Evolutionary conservation across 2,113 vertebrate genomes (phyloP), one percentile per base, ranked within the genome.

Genomic region (Morone saxatilis): DNA sequence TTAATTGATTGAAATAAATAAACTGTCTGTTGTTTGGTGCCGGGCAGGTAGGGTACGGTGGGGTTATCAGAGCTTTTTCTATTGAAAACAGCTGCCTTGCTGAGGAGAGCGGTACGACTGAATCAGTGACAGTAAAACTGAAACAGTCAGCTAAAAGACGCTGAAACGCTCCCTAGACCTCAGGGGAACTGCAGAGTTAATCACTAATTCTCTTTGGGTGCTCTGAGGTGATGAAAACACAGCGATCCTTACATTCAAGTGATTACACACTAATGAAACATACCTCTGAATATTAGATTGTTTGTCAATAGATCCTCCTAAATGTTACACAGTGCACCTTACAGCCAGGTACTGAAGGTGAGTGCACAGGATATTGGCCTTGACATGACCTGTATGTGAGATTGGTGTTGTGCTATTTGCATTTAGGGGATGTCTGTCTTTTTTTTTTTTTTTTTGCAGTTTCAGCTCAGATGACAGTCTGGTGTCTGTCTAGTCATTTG

Each of bases 401-500:
- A 11, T 19, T 13, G 5, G 0, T 43, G 10, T 48, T 51, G 25
- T 69, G 17, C 7, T 47, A 10, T 71, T 63, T 41, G 6, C 68
- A 36, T 31, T 71, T 38, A 6, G 40, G 12, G 40, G 17, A n/a
- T 25, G 3, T 17, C 31, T 31, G n/a, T n/a, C n/a, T n/a, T n/a
- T n/a, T n/a, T 31, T 31, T 3, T 31, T 31, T 31, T 6, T 11
- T 71, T 78, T 87, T 67, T 75, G 59, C 59, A 50, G 31, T 11
- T 19, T 86, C 68, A 78, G 78, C 68, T 76, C 73, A 91, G 48
- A 76, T 86, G 70, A 85, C 77, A 25, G 50, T 77, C 79, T 75
- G 25, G 41, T 75, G 77, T 22, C 74, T 74, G 65, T 25, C 50
- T 45, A 4, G 31, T 69, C 2, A 38, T 68, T 62, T 78, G 57